phyloP scores from a whole-genome alignment of 2,888 invertebrate genomes.

The Globia sparganii region DNA sequence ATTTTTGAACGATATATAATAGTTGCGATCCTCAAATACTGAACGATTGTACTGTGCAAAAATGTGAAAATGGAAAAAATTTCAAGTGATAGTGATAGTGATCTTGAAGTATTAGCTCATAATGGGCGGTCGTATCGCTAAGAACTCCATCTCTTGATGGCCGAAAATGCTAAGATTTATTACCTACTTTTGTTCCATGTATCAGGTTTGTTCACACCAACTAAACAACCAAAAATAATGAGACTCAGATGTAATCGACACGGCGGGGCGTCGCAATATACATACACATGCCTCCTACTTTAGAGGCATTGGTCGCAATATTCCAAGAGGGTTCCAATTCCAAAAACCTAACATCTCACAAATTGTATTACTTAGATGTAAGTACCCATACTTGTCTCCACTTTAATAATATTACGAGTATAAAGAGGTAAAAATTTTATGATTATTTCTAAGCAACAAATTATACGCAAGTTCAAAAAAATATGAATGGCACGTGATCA shows the following conservation, averaged over 20 bases:
- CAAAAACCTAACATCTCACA: slow-evolving; percentile 9
- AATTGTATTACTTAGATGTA: background rate
- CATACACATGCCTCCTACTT: slow-evolving; percentile 29
- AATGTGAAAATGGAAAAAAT: too few relatives aligned
- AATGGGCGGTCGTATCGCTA: background rate
- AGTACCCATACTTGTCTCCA: too few relatives aligned
- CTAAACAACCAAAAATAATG: slow-evolving; percentile 20
- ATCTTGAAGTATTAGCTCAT: too few relatives aligned
- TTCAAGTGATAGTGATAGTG: too few relatives aligned
- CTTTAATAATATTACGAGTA: too few relatives aligned
- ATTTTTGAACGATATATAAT: too few relatives aligned
- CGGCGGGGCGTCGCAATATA: slow-evolving; percentile 12
- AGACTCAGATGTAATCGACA: slow-evolving; percentile 6
- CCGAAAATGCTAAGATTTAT: background rate
- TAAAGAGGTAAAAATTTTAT: too few relatives aligned
- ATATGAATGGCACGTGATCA: too few relatives aligned
- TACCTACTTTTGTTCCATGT: background rate
- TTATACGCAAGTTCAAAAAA: too few relatives aligned
- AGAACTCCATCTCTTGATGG: background rate
- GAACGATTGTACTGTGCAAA: too few relatives aligned
- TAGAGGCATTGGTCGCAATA: slow-evolving; percentile 30
- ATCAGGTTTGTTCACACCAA: background rate
- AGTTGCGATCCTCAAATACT: too few relatives aligned
- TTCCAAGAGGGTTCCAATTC: slow-evolving; percentile 1
- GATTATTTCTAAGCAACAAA: too few relatives aligned